Conservation (phyloP, 2,797 vertebrate genomes). For the Sebastolobus alascanus region DNA sequence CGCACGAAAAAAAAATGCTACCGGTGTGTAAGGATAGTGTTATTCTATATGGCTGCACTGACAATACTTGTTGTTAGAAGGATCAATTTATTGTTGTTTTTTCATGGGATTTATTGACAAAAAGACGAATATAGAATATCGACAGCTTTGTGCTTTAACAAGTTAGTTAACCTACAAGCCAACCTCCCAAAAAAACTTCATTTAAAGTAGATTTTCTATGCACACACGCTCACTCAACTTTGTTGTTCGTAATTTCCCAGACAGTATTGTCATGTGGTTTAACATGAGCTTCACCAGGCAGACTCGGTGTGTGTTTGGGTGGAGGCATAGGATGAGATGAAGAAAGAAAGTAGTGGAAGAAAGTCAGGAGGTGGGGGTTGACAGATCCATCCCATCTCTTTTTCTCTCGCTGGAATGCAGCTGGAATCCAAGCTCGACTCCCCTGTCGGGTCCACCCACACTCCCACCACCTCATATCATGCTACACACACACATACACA, state of each 20-base stretch:
- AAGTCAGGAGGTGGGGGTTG: slow-evolving; percentile 59
- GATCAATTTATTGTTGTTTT: too few species aligned
- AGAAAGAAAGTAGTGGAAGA: slow-evolving; percentile 44
- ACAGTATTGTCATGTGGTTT: slow-evolving; percentile 54
- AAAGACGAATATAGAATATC: not conserved
- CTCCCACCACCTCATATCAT: slow-evolving; percentile 67
- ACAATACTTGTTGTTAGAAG: too few species aligned
- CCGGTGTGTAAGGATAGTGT: too few species aligned
- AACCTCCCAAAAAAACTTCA: not conserved
- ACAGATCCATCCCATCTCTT: slow-evolving; percentile 72
- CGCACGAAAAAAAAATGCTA: too few species aligned
- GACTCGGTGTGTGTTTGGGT: slow-evolving; percentile 31
- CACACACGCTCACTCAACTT: slow-evolving; percentile 2
- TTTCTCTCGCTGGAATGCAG: slow-evolving; percentile 75
- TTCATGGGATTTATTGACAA: not conserved
- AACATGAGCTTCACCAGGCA: slow-evolving; percentile 54
- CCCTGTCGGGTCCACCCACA: slow-evolving; percentile 66
- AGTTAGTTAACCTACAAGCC: not conserved
- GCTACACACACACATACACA: slow-evolving; percentile 34
- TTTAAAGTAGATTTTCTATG: slow-evolving; percentile 7
- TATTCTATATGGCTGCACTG: not conserved
- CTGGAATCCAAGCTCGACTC: slow-evolving; percentile 74
- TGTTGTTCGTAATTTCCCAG: slow-evolving; percentile 40
- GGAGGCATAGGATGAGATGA: slow-evolving; percentile 17
- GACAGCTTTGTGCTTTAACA: not conserved